These are phyloP conservation scores for Eleginops maclovinus DNA, from an alignment of 2,113 vertebrate species.

Conservation along the genomic window DNA sequence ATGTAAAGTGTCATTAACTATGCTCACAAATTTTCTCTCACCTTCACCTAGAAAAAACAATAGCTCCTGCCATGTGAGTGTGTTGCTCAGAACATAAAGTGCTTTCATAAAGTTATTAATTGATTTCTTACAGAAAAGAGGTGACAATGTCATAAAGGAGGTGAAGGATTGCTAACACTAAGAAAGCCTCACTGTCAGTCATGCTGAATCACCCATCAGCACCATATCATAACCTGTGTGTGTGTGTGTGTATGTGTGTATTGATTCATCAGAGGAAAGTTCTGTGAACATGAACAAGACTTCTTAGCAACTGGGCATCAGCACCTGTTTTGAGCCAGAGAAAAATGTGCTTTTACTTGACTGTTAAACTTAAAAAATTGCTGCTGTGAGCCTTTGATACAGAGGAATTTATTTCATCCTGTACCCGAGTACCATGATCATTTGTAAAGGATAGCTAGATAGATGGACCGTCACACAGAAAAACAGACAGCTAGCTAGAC, in stretches of 20 bases:
- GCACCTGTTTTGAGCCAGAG: background rate
- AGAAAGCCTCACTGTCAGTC: too few relatives aligned
- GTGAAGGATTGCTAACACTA: slow-evolving; percentile 12
- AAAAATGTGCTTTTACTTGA: background rate
- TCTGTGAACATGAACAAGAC: background rate
- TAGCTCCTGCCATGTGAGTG: slow-evolving; percentile 12
- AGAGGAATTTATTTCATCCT: background rate
- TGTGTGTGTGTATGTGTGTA: background rate
- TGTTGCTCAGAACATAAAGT: background rate
- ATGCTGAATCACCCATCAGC: slow-evolving; percentile 27
- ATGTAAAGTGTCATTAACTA: slow-evolving; percentile 9
- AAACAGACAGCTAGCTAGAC: background rate
- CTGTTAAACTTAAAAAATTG: background rate
- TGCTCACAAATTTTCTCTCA: background rate
- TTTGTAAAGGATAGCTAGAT: slow-evolving; percentile 3
- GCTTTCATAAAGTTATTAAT: slow-evolving; percentile 17
- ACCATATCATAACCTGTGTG: background rate
- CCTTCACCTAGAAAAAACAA: slow-evolving; percentile 19
- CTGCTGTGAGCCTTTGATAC: background rate
- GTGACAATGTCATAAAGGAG: slow-evolving; percentile 33
- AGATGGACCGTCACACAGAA: slow-evolving; percentile 1
- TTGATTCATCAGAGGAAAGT: too few relatives aligned
- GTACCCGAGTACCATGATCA: background rate
- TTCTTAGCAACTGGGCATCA: background rate
- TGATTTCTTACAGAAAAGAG: slow-evolving; percentile 38